Conservation (phyloP, 2,113 vertebrate species). For the Thomomys bottae region DNA sequence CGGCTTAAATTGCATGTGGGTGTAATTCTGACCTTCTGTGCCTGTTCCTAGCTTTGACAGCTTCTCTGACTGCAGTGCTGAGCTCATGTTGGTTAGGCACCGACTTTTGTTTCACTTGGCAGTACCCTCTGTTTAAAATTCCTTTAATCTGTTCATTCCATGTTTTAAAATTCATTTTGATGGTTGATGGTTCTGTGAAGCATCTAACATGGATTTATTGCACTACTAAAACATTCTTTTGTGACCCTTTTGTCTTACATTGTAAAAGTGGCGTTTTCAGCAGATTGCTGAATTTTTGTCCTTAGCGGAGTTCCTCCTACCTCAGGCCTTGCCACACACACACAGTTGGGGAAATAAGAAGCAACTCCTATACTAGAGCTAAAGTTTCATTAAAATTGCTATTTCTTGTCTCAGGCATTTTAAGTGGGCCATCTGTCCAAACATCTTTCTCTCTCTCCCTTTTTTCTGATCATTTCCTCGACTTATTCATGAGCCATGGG, state of each 20-base stretch:
- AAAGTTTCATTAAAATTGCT: slow-evolving; percentile 99
- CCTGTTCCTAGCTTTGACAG: slow-evolving; percentile 78
- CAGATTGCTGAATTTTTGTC: slow-evolving; percentile 91
- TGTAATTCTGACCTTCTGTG: slow-evolving; percentile 72
- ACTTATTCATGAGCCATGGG: slow-evolving; percentile 99
- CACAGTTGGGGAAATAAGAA: slow-evolving; percentile 86
- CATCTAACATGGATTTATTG: slow-evolving; percentile 87
- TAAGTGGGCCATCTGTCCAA: slow-evolving; percentile 99
- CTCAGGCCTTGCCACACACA: no score
- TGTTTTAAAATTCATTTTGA: slow-evolving; percentile 87
- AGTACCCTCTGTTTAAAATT: slow-evolving; percentile 91
- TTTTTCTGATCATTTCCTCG: slow-evolving; percentile 99
- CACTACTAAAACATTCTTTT: slow-evolving; percentile 80
- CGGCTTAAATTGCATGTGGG: slow-evolving; percentile 60
- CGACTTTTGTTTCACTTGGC: slow-evolving; percentile 93
- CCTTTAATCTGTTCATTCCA: slow-evolving; percentile 91
- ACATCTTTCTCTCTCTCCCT: slow-evolving; percentile 91
- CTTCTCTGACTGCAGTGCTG: slow-evolving; percentile 79
- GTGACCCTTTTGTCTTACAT: slow-evolving; percentile 69
- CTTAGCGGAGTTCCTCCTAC: slow-evolving; percentile 81
- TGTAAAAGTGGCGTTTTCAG: slow-evolving; percentile 86
- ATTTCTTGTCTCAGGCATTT: slow-evolving; percentile 94
- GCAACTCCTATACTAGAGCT: slow-evolving; percentile 96
- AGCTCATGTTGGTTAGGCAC: slow-evolving; percentile 86
- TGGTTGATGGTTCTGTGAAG: slow-evolving; percentile 87